phyloP scores from a whole-genome alignment of 2,113 vertebrate species.

The Ginglymostoma cirratum region DNA sequence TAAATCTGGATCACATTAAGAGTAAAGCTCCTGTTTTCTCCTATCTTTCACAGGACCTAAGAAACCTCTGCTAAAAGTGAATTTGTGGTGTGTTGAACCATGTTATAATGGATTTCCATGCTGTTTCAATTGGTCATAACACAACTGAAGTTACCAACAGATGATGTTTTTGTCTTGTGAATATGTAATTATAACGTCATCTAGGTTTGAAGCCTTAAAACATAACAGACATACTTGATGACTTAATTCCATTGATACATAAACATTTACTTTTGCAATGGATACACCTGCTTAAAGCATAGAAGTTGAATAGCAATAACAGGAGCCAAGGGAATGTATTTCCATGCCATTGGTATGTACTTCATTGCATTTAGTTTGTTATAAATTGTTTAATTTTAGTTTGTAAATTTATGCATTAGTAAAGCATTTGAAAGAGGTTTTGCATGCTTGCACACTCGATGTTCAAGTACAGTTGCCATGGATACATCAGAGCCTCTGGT shows the following conservation, averaged over 20 bases:
- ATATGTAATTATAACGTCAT: background rate
- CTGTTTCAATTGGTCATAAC: no score
- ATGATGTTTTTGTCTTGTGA: background rate
- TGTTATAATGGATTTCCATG: no score
- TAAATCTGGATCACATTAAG: no score
- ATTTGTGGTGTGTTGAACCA: no score
- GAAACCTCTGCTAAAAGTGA: no score
- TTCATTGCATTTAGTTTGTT: background rate
- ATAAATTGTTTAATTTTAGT: background rate
- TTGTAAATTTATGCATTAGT: background rate
- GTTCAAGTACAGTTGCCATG: constrained; percentile 20
- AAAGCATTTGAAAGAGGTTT: background rate
- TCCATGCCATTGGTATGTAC: background rate
- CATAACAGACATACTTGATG: background rate
- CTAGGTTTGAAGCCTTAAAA: background rate
- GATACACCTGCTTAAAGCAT: background rate
- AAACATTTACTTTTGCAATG: background rate
- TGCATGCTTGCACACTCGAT: constrained; percentile 15
- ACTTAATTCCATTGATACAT: background rate
- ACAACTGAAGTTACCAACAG: background rate
- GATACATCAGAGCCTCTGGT: background rate
- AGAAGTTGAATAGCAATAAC: background rate
- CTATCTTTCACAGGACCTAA: no score
- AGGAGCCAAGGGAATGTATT: background rate
- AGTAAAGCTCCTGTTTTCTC: no score